Evolutionary conservation across 2,888 invertebrate species (phyloP).

Genomic region (Tenthredo livida): DNA sequence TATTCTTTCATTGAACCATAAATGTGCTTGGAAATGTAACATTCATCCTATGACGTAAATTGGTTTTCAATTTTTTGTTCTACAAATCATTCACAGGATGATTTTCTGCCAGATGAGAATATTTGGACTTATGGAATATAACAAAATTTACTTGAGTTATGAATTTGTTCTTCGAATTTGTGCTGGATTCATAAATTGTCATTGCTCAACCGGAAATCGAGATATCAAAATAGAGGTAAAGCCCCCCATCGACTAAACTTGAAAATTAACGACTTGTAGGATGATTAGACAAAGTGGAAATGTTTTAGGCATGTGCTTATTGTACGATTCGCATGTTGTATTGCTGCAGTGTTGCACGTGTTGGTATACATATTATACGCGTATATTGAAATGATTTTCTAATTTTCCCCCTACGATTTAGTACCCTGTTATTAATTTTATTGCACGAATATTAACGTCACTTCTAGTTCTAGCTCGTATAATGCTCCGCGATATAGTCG

Average conservation of each 20-base stretch:
- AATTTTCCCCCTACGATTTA: slow-evolving; percentile 1
- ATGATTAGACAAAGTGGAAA: no score
- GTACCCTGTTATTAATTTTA: slow-evolving; percentile 28
- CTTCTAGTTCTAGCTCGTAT: slow-evolving; percentile 13
- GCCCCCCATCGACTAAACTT: no score
- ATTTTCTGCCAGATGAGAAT: no score
- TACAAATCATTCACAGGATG: no score
- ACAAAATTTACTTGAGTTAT: no score
- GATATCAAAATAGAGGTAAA: no score
- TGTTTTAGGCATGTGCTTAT: background rate
- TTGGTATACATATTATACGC: background rate
- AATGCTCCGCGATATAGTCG: background rate
- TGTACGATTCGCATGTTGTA: background rate
- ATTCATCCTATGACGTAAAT: background rate
- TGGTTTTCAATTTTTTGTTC: no score
- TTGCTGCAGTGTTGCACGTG: background rate
- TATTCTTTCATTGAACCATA: background rate
- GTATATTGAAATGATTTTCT: slow-evolving; percentile 1
- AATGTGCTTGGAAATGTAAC: background rate
- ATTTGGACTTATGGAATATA: no score
- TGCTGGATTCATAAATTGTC: no score
- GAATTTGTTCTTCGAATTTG: no score
- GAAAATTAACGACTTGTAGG: no score
- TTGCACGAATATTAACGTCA: slow-evolving; percentile 25
- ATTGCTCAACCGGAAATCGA: no score